Evolutionary conservation across 1,140 invertebrate genomes (phyloP), one percentile per base, ranked within the genome.

Genomic region (Sycophila sp.): DNA sequence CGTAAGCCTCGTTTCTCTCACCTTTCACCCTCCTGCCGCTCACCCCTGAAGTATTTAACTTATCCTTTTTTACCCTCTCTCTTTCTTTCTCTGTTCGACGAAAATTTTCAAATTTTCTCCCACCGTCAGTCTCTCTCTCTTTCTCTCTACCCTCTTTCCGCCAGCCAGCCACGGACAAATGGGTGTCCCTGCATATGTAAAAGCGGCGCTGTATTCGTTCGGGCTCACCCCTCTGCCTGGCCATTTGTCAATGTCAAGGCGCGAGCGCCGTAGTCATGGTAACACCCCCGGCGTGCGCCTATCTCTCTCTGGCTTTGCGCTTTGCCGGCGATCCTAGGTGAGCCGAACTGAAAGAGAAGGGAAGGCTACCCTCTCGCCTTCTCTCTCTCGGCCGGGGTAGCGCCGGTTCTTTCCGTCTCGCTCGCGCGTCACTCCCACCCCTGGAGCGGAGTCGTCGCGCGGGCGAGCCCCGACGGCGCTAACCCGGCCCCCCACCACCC

Each of bases 171-270:
- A 63, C 36, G 83, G 83, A 85, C 84, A 86, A 86, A 86, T 86
- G 84, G 85, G 83, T 85, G 85, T 86, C 85, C 81, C 82, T 85
- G 85, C 84, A 85, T 86, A 86, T 85, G 84, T 85, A 86, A 85
- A 85, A 85, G 85, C 84, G 26, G 45, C 79, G 76, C 83, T 85
- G 83, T 84, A 81, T 82, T 86, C 81, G 70, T 72, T 72, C 63
- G 58, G 80, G 80, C 78, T 85, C 85, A 83, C 85, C 85, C 77
- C 83, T 84, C 84, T 81, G 78, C 83, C 71, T 80, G 77, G 81
- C 83, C 83, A 86, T 86, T 86, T 86, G 83, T 86, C 85, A 85
- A 85, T 86, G 84, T 86, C 85, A 85, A 85, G 84, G 84, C 85
- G 83, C 85, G 83, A 85, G 84, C 84, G 83, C 85, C 77, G 85